Percentiles rank a stretch among this genome's conserved stretches.
These are phyloP conservation scores for Mesocentrotus franciscanus DNA, from an alignment of 53 echinoderm and acorn worm species.

Conservation along the genomic window DNA sequence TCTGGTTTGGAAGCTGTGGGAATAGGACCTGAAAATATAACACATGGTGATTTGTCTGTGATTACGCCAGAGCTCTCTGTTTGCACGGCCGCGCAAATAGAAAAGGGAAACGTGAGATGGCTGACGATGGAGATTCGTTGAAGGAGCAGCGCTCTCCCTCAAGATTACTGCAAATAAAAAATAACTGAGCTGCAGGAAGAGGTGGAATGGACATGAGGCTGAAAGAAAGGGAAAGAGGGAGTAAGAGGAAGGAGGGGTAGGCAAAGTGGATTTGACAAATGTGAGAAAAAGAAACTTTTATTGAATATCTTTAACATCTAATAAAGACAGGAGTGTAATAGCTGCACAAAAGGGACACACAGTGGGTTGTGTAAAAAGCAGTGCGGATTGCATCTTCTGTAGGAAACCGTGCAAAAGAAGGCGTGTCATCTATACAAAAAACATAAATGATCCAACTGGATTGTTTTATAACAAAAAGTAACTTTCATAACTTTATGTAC, in stretches of 20 bases:
- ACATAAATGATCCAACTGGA: too few species aligned
- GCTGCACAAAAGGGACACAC: neutral
- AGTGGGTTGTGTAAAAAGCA: neutral
- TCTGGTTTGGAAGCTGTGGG: conserved; percentile 13
- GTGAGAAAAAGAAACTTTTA: conserved; percentile 21
- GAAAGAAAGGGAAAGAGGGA: neutral
- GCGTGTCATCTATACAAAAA: too few species aligned
- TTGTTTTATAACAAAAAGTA: too few species aligned
- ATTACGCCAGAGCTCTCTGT: conserved; percentile 57
- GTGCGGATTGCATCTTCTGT: neutral
- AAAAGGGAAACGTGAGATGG: conserved; percentile 64
- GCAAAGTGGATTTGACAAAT: neutral
- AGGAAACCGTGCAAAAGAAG: too few species aligned
- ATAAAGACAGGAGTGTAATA: neutral
- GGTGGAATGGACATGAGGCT: neutral
- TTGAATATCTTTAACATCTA: conserved; percentile 1
- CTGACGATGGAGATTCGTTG: conserved; percentile 58
- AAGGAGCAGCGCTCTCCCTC: conserved; percentile 48
- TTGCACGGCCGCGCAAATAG: conserved; percentile 65
- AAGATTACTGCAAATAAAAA: conserved; percentile 59
- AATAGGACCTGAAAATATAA: conserved; percentile 34
- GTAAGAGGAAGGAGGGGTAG: conserved; percentile 6
- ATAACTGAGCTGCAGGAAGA: conserved; percentile 45
- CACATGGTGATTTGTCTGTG: conserved; percentile 64
- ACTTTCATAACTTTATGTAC: too few species aligned